Evolutionary conservation across 1,140 invertebrate genomes (phyloP).

Genomic region (Scylla paramamosain): DNA sequence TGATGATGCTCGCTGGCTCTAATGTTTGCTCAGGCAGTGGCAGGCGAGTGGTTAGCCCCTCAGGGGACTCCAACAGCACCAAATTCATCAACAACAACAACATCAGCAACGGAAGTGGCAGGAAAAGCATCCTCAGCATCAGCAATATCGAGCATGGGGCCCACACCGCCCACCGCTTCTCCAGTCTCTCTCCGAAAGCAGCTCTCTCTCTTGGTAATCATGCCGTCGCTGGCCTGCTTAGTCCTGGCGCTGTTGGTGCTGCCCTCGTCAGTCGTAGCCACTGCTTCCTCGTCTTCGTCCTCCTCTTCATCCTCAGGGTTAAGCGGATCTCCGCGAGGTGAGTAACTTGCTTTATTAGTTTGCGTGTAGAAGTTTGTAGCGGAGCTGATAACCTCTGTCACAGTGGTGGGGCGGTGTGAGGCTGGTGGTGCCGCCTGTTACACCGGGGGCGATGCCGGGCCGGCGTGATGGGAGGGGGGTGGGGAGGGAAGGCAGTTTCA

Average conservation of each 20-base stretch:
- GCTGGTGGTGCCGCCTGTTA: not conserved
- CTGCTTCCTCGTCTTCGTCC: conserved; percentile 41
- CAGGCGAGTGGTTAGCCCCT: conserved; percentile 49
- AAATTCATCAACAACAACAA: conserved; percentile 35
- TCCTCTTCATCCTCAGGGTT: conserved; percentile 60
- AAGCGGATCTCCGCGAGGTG: conserved; percentile 60
- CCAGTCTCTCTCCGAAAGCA: not conserved
- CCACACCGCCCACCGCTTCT: not conserved
- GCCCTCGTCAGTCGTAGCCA: conserved; percentile 22
- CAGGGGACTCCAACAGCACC: conserved; percentile 49
- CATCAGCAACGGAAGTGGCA: conserved; percentile 11
- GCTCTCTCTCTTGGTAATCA: not conserved
- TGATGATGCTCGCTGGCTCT: conserved; percentile 47
- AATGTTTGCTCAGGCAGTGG: conserved; percentile 50
- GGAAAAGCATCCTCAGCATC: conserved; percentile 22
- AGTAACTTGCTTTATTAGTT: not conserved
- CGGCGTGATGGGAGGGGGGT: not conserved
- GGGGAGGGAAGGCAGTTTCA: not conserved
- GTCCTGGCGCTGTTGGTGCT: conserved; percentile 61
- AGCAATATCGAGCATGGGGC: conserved; percentile 41
- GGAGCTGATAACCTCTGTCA: not conserved
- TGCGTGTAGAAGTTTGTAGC: not conserved
- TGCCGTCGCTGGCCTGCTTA: conserved; percentile 53
- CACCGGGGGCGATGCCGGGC: not conserved
- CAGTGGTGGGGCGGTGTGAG: not conserved